Evolutionary conservation across 2,797 vertebrate species (phyloP).

Genomic region (Vultur gryphus): DNA sequence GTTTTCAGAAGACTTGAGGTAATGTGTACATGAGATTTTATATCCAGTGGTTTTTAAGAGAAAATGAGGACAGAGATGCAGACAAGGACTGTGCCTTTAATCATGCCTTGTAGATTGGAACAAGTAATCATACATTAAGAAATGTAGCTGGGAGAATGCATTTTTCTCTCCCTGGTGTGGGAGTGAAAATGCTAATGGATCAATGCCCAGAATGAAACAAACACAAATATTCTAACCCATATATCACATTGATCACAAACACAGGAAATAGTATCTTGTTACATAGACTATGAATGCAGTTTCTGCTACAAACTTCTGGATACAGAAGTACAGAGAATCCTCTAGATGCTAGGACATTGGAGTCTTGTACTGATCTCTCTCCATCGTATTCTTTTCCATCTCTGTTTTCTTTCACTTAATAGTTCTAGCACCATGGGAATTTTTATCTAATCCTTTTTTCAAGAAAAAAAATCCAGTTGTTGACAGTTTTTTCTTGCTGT

Average conservation of each 20-base stretch:
- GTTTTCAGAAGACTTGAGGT: neutral
- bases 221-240: neutral
- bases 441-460: neutral
- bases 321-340: neutral
- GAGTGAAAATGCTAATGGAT: neutral
- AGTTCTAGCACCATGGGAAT: neutral
- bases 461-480: neutral
- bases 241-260: neutral
- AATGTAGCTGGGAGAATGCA: neutral
- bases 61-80: neutral
- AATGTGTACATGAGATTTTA: neutral
- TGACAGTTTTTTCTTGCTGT: neutral
- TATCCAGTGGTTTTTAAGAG: neutral
- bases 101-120: neutral
- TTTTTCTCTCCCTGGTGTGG: neutral
- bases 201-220: neutral
- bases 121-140: neutral
- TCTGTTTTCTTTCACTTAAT: neutral
- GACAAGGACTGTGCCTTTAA: neutral
- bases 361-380: neutral
- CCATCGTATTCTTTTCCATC: neutral
- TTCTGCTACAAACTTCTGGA: neutral
- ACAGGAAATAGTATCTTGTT: neutral
- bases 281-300: neutral
- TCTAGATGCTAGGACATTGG: neutral